Percentiles rank a stretch among this genome's conserved stretches.
phyloP scores from a whole-genome alignment of 2,797 vertebrate species.

The Vipera ursinii region DNA sequence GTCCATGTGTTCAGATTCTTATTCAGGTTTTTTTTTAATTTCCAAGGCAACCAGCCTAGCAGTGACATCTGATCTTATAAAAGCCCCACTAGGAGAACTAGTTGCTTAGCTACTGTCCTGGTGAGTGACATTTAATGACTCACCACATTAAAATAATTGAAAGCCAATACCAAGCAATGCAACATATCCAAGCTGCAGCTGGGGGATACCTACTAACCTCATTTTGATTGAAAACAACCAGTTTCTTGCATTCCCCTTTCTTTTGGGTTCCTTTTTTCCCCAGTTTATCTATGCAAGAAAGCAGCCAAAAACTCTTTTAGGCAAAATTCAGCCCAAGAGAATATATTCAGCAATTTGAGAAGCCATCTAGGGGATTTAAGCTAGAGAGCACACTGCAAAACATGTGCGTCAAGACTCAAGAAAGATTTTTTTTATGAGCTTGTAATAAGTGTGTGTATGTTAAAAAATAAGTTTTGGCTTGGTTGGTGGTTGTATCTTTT shows the following conservation, averaged over 20 bases:
- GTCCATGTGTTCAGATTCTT: constrained; percentile 39
- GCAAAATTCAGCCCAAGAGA: neutral
- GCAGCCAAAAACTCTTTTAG: constrained; percentile 12
- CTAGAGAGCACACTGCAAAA: neutral
- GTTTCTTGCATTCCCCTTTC: constrained; percentile 8
- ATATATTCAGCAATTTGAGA: neutral
- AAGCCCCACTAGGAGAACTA: neutral
- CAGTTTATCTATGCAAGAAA: neutral
- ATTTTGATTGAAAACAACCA: constrained; percentile 31
- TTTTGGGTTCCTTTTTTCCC: neutral
- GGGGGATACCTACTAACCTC: constrained; percentile 18
- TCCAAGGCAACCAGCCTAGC: constrained; percentile 34
- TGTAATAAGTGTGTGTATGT: neutral
- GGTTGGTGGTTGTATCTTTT: neutral
- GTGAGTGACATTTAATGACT: constrained; percentile 43
- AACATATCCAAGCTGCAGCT: constrained; percentile 17
- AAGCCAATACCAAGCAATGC: constrained; percentile 51
- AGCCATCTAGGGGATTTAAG: neutral
- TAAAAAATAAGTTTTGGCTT: neutral
- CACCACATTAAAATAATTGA: constrained; percentile 42
- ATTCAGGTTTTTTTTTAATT: constrained; percentile 27
- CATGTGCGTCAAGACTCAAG: neutral
- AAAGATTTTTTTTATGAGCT: neutral
- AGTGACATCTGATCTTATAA: constrained; percentile 49
- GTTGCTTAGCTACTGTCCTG: constrained; percentile 63